Evolutionary conservation across 2,888 invertebrate species (phyloP).

Genomic region (Drosophila mulleri): DNA sequence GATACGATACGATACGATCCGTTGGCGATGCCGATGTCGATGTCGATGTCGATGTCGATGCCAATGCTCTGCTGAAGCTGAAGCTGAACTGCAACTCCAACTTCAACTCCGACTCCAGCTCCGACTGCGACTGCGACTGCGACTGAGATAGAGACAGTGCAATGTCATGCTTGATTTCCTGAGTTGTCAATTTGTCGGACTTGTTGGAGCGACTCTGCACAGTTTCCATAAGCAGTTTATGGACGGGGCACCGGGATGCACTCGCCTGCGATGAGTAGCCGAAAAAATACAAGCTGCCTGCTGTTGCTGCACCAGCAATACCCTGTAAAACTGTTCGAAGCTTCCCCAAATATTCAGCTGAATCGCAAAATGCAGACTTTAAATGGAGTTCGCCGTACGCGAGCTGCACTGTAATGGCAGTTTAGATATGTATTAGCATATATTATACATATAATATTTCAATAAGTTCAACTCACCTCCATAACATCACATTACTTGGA

Average conservation of each 20-base stretch:
- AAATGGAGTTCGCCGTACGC: neutral
- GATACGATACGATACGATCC: constrained; percentile 21
- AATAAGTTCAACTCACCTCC: neutral
- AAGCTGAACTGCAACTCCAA: constrained; percentile 9
- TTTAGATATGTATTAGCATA: too few relatives aligned
- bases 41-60: constrained; percentile 9
- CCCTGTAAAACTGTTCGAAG: neutral
- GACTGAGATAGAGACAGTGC: constrained; percentile 68
- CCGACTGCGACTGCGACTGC: neutral
- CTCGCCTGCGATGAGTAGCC: constrained; percentile 48
- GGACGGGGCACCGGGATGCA: constrained; percentile 28
- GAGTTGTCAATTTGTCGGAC: constrained; percentile 82
- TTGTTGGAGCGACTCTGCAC: constrained; percentile 37
- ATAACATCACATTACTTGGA: neutral
- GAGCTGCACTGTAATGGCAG: neutral
- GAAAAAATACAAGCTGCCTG: neutral
- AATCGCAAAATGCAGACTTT: neutral
- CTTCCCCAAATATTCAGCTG: neutral
- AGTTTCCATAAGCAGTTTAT: constrained; percentile 51
- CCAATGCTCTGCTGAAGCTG: constrained; percentile 31
- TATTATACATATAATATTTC: too few relatives aligned
- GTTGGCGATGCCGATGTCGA: constrained; percentile 21
- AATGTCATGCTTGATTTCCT: constrained; percentile 84
- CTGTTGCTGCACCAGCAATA: neutral
- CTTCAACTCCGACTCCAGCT: constrained; percentile 9